These are phyloP conservation scores for Dipodomys ordii DNA, from an alignment of 2,113 vertebrate species.

Conservation along the genomic window DNA sequence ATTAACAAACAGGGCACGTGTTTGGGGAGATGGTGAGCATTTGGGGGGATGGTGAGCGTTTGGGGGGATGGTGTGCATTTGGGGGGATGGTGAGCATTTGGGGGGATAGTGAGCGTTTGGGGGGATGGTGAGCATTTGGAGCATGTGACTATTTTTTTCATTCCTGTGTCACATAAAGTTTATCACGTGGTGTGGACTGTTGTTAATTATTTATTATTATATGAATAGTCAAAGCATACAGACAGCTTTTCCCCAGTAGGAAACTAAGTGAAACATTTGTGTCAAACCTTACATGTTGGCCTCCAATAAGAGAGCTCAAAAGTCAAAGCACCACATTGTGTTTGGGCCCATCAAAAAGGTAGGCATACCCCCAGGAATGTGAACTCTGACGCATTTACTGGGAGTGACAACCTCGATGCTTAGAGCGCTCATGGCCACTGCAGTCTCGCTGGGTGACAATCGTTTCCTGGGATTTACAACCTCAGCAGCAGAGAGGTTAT, in stretches of 20 bases:
- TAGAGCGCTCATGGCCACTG: not conserved
- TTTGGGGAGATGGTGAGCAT: not conserved
- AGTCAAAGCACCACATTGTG: conserved; percentile 29
- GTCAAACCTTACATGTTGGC: not conserved
- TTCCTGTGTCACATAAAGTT: not conserved
- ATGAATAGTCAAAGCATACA: not conserved
- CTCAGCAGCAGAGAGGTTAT: not conserved
- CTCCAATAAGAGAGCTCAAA: conserved; percentile 51
- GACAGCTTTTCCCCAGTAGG: not conserved
- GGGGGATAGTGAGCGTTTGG: too few relatives aligned
- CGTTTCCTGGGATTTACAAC: too few relatives aligned
- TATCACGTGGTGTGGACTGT: not conserved
- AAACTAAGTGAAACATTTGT: conserved; percentile 19
- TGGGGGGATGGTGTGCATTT: too few relatives aligned
- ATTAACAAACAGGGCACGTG: not conserved
- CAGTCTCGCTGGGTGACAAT: not conserved
- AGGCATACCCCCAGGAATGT: not conserved
- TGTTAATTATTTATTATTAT: conserved; percentile 39
- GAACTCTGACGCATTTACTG: not conserved
- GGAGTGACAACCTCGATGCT: not conserved
- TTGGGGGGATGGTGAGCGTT: too few relatives aligned
- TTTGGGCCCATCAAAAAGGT: not conserved
- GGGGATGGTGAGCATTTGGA: not conserved
- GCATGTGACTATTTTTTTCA: not conserved
- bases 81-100: too few relatives aligned